Conservation (phyloP, 2,888 invertebrate genomes). For the Drosophila stalkeri region DNA sequence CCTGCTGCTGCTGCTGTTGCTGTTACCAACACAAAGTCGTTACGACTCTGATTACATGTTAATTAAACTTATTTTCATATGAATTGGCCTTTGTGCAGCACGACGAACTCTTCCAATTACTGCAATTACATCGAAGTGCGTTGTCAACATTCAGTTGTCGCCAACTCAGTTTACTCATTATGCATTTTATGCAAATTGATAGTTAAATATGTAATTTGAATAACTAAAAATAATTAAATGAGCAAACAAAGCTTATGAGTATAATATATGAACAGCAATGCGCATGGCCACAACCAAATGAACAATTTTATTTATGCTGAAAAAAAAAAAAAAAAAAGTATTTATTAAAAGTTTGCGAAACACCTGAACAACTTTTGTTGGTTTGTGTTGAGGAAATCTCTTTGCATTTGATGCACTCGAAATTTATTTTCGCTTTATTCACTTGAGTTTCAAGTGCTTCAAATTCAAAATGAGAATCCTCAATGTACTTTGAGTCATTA, state of each 20-base stretch:
- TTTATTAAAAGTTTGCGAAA: background rate
- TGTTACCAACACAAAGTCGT: conserved; percentile 37
- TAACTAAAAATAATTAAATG: background rate
- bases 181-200: conserved; percentile 46
- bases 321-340: background rate
- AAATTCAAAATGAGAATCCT: background rate
- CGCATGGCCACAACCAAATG: background rate
- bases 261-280: background rate
- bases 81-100: conserved; percentile 43
- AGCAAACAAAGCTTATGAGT: background rate
- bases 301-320: background rate
- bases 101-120: conserved; percentile 35
- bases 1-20: background rate
- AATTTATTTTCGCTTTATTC: too few species aligned
- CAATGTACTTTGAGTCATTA: background rate
- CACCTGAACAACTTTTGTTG: background rate
- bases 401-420: background rate
- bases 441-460: background rate
- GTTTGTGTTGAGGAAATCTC: background rate
- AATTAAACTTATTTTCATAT: conserved; percentile 67
- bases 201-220: conserved; percentile 17
- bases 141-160: conserved; percentile 20
- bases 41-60: conserved; percentile 76
- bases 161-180: background rate
- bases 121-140: conserved; percentile 32